These are phyloP conservation scores for Pycnomerus fuliginosus DNA, from an alignment of 2,888 invertebrate genomes.

Conservation along the genomic window DNA sequence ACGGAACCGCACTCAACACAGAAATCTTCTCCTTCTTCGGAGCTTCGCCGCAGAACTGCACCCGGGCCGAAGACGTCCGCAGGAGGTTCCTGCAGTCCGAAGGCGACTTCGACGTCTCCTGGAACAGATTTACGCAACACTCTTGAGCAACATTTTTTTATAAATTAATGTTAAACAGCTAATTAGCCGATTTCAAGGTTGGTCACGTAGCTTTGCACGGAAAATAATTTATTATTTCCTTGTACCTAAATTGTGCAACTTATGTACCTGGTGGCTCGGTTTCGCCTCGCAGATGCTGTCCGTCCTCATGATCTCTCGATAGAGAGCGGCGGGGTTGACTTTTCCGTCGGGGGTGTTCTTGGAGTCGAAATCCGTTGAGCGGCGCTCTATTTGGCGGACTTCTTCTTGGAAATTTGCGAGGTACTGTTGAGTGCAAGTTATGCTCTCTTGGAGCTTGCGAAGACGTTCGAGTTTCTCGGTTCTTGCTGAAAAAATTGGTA, in stretches of 20 bases:
- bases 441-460: constrained; percentile 3
- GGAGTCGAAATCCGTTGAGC: constrained; percentile 12
- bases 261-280: constrained; percentile 1
- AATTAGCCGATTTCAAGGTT: constrained; percentile 9
- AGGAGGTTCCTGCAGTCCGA: too few species aligned
- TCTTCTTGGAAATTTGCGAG: constrained; percentile 9
- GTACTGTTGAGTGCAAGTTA: constrained; percentile 5
- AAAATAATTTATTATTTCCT: not conserved
- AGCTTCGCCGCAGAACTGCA: too few species aligned
- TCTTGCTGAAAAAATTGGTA: not conserved
- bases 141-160: not conserved
- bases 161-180: not conserved
- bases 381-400: constrained; percentile 11
- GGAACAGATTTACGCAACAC: too few species aligned
- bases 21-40: too few species aligned
- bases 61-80: too few species aligned
- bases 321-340: constrained; percentile 31
- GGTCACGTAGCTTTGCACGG: constrained; percentile 7
- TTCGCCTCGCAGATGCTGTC: too few species aligned
- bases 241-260: constrained; percentile 1
- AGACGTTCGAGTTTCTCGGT: constrained; percentile 8
- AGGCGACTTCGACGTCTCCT: too few species aligned
- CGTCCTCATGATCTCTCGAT: constrained; percentile 35
- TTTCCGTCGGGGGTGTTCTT: constrained; percentile 17
- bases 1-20: too few species aligned